A percentile compares a stretch with the other conserved stretches of the same genome.
Evolutionary conservation across 2,888 invertebrate genomes (phyloP).

Genomic region (Brachyptera putata): DNA sequence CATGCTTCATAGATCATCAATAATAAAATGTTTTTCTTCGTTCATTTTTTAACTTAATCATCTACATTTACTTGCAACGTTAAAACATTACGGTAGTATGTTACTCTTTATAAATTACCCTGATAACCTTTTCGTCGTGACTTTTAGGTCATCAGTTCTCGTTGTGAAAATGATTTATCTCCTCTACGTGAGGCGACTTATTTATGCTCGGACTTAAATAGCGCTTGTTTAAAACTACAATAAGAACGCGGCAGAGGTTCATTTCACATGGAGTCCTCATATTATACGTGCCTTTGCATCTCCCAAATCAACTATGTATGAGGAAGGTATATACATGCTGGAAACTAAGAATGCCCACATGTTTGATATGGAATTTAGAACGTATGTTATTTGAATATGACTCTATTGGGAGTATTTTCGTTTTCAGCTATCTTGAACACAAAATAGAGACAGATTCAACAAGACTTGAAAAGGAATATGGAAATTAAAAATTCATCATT

Average conservation of each 20-base stretch:
- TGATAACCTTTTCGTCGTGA: background rate
- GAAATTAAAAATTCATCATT: constrained; percentile 10
- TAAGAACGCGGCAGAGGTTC: background rate
- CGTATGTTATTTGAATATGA: background rate
- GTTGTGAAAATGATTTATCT: background rate
- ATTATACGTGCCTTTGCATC: constrained; percentile 11
- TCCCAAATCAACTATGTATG: background rate
- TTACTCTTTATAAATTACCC: no score
- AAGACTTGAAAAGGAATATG: background rate
- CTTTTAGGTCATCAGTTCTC: background rate
- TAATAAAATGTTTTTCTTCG: no score
- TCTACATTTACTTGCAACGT: no score
- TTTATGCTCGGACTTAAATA: background rate
- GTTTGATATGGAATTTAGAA: background rate
- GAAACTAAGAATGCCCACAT: background rate
- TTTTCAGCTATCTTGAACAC: background rate
- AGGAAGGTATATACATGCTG: background rate
- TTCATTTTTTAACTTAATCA: no score
- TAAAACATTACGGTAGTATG: no score
- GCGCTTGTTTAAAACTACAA: background rate
- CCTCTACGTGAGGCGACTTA: background rate
- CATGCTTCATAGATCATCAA: no score
- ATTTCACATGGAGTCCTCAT: background rate
- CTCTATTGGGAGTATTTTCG: background rate
- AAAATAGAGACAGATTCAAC: background rate